Evolutionary conservation across 2,888 invertebrate species (phyloP).

Genomic region (Rhagium mordax): DNA sequence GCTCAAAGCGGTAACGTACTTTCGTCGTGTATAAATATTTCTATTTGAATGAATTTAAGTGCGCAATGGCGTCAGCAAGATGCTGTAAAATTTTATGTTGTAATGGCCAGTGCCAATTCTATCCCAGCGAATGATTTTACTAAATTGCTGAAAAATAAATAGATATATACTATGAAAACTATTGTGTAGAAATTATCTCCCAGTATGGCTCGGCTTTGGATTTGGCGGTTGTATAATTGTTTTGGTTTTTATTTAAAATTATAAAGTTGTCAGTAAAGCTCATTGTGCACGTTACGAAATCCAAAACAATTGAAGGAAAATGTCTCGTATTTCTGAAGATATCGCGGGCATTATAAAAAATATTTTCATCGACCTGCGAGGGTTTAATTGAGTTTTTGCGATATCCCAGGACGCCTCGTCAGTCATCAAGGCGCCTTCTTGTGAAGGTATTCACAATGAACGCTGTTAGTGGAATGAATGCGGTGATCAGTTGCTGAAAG

Average conservation of each 20-base stretch:
- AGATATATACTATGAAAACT: no score
- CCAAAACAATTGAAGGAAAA: not conserved
- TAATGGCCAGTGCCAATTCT: not conserved
- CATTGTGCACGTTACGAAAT: not conserved
- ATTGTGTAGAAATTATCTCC: no score
- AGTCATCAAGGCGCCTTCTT: constrained; percentile 62
- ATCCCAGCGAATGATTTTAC: not conserved
- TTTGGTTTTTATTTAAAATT: no score
- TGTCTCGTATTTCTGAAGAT: not conserved
- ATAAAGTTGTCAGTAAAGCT: no score
- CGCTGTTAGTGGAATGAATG: constrained; percentile 59
- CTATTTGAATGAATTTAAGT: constrained; percentile 8
- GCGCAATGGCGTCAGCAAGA: constrained; percentile 5
- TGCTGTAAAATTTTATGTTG: constrained; percentile 12
- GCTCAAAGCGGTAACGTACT: constrained; percentile 5
- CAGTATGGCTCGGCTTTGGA: no score
- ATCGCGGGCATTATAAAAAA: constrained; percentile 22
- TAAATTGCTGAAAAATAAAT: not conserved
- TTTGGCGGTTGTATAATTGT: no score
- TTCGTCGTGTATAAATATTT: constrained; percentile 7
- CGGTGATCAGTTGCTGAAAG: constrained; percentile 63
- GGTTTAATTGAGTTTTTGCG: constrained; percentile 63
- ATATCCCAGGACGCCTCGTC: constrained; percentile 62
- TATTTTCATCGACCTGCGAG: constrained; percentile 46
- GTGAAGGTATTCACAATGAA: constrained; percentile 58